Base-by-base conservation (phyloP, 2,797 vertebrate species). In the Helicolenus hilgendorfi region DNA sequence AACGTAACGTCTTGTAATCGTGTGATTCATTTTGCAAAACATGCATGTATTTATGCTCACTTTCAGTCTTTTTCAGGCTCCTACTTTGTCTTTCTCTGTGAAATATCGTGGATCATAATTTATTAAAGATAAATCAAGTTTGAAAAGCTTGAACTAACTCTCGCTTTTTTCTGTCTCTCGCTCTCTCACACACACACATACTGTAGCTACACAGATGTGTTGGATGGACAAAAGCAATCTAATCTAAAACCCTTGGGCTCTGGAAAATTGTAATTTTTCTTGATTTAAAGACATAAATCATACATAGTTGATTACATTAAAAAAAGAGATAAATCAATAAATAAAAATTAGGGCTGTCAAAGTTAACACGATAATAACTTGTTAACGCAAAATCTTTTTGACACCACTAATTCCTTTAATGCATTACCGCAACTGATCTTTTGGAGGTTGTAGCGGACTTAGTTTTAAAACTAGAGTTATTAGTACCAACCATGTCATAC, bases 401-500 rank as follows among this genome's bases (percentile, higher is more conserved):
- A 49, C 45, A 20, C 7, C 45, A 49, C 0, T 49, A 49, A 49
- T 49, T 49, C 9, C 45, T 49, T 49, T 49, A 49, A 49, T 20
- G 15, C 45, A 49, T 49, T 0, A 49, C 20, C 7, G 18, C 45
- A 49, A 20, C 20, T 18, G 0, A 49, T 8, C 45, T 49, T 49
- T 20, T 18, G 18, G 45, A 49, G 1, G 18, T 20, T 49, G 45
- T 49, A 9, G 15, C 18, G 0, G 45, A 18, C 18, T 49, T 11
- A 49, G 15, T 49, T 49, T 20, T 49, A 49, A 20, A 49, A 18
- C 45, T 49, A 20, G 0, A 49, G 45, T 49, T 49, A 49, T 49
- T 49, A 49, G 45, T 49, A 49, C 7, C 45, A 49, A 20, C 18
- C 7, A 49, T 0, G 0, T 49, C 45, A 0, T 0, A 49, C 7